phyloP scores from a whole-genome alignment of 2,888 invertebrate species.

The Drosophila limbata region DNA sequence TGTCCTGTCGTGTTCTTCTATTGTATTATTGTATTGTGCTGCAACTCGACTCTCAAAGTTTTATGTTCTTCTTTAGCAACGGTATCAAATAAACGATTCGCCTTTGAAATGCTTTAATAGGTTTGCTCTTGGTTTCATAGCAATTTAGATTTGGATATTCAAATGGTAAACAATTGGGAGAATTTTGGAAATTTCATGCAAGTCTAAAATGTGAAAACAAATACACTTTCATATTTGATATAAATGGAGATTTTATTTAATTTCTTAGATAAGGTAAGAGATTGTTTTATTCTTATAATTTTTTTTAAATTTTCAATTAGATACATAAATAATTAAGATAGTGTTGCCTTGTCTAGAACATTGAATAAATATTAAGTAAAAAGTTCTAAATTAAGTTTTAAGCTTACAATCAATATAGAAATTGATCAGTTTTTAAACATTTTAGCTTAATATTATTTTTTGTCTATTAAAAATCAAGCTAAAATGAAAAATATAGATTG shows the following conservation, averaged over 20 bases:
- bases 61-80: neutral
- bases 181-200: neutral
- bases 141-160: neutral
- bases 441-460: too few relatives aligned
- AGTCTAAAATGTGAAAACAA: neutral
- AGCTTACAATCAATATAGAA: too few relatives aligned
- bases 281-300: too few relatives aligned
- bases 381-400: too few relatives aligned
- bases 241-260: neutral
- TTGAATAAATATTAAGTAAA: too few relatives aligned
- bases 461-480: too few relatives aligned
- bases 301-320: too few relatives aligned
- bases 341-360: too few relatives aligned
- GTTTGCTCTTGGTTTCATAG: neutral
- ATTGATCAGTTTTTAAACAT: too few relatives aligned
- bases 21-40: constrained; percentile 12
- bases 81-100: constrained; percentile 5
- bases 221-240: neutral
- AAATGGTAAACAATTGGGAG: neutral
- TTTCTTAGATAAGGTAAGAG: neutral
- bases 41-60: neutral
- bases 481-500: too few relatives aligned
- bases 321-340: too few relatives aligned
- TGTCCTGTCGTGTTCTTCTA: constrained; percentile 19
- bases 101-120: constrained; percentile 14